Base-by-base conservation (phyloP, 37 sponge, comb jelly and placozoan genomes). In the Cliona cf. orientalis region DNA sequence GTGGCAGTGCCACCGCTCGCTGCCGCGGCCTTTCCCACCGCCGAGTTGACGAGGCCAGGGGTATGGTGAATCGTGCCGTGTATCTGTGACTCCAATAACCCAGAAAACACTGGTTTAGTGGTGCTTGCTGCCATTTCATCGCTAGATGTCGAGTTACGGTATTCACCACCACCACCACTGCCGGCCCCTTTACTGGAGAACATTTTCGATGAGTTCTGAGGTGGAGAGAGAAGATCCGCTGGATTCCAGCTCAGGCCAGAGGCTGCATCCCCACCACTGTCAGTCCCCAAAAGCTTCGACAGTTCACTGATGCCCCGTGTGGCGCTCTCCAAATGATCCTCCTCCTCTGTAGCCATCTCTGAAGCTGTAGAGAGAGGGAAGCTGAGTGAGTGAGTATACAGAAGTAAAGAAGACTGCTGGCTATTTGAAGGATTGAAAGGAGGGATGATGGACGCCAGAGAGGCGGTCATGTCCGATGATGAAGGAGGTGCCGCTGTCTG, bases 221-320 rank as follows among this genome's bases (percentile, higher is more conserved):
- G 43, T 3, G 22, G 26, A 9, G 33, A 38, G 39, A 49, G 59
- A 26, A 68, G 44, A 7, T 66, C 59, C 6, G 39, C 32, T 28
- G 86, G 86, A 58, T 67, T 76, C 77, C 77, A 78, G 6, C 28
- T 42, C 2, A 29, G 60, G 69, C 22, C 21, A 36, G 36, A 29
- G 12, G 74, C 25, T 2, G 64, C 2, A 5, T 76, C 78, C 36
- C 45, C 19, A 22, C 64, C 70, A 63, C 11, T 61, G 25, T 76
- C 83, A 26, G 76, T 88, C 19, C 89, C 85, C 26, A 90, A 63
- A 17, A 90, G 81, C 68, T 85, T 90, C 0, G 90, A 90, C 11
- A 90, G 74, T 61, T 90, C 90, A 17, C 85, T 90, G 57, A 90
- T 90, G 39, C 85, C 85, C 39, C 85, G 31, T n/a, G 90, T 80